phyloP scores from a whole-genome alignment of 2,797 vertebrate genomes.

The Sus cebifrons region DNA sequence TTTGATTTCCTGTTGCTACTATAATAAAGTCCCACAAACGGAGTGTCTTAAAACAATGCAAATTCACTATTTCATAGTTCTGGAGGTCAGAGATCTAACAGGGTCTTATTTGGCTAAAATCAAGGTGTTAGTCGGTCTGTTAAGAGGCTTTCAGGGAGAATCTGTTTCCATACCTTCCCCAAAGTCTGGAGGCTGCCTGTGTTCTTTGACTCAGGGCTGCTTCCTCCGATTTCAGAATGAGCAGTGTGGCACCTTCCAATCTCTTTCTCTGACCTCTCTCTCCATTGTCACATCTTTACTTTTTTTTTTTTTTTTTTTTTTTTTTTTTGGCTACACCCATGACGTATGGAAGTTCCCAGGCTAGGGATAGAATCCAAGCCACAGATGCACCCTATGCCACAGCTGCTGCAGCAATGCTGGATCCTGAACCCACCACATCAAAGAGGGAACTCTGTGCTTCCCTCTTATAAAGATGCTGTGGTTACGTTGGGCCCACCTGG shows the following conservation, averaged over 20 bases:
- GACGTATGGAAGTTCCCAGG: too few relatives aligned
- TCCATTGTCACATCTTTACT: background rate
- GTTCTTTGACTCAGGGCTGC: background rate
- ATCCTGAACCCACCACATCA: too few relatives aligned
- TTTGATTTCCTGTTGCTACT: background rate
- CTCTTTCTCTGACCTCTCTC: background rate
- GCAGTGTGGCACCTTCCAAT: background rate
- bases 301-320: background rate
- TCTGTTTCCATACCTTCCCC: background rate
- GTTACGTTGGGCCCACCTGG: background rate
- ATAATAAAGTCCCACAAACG: background rate
- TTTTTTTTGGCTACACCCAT: too few relatives aligned
- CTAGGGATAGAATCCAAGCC: too few relatives aligned
- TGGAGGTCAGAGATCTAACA: background rate
- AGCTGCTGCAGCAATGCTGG: too few relatives aligned
- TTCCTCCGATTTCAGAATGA: background rate
- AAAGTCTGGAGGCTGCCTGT: background rate
- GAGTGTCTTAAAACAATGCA: background rate
- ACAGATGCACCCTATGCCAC: too few relatives aligned
- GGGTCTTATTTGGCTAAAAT: background rate
- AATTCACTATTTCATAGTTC: background rate
- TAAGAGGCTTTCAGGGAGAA: background rate
- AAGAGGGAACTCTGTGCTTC: background rate
- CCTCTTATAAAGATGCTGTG: background rate
- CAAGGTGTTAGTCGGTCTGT: background rate